Evolutionary conservation across 2,888 invertebrate species (phyloP).

Genomic region (Rhamnusium bicolor): DNA sequence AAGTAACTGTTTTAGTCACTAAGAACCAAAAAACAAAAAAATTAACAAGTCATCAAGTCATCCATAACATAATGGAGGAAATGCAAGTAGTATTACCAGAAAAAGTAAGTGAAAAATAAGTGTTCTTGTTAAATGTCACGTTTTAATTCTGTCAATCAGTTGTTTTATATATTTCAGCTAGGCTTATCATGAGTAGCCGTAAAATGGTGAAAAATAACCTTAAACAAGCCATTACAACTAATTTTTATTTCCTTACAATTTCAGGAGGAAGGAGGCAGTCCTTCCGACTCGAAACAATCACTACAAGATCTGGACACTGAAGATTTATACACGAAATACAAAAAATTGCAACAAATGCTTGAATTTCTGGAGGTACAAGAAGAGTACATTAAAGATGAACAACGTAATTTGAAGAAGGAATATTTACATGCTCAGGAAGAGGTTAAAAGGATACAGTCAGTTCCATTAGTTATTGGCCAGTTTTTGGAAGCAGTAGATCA

Average conservation of each 20-base stretch:
- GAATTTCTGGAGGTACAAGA: constrained; percentile 99
- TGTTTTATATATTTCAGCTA: constrained; percentile 2
- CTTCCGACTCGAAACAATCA: constrained; percentile 79
- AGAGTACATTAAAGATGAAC: constrained; percentile 99
- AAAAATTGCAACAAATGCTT: constrained; percentile 96
- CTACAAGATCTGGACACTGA: constrained; percentile 90
- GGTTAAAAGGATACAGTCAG: constrained; percentile 99
- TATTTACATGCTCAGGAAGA: constrained; percentile 98
- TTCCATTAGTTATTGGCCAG: constrained; percentile 98
- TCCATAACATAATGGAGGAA: constrained; percentile 89
- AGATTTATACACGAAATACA: constrained; percentile 96
- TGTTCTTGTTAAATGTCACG: constrained; percentile 28
- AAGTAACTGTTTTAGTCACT: too few relatives aligned
- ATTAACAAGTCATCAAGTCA: constrained; percentile 61
- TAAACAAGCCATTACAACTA: background rate
- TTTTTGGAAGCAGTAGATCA: constrained; percentile 99
- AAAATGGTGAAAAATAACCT: constrained; percentile 22
- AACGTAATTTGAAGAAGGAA: constrained; percentile 98
- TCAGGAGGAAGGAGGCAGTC: constrained; percentile 81
- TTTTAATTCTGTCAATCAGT: constrained; percentile 2
- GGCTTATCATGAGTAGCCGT: constrained; percentile 4
- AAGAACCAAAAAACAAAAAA: constrained; percentile 10
- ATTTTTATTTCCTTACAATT: constrained; percentile 31
- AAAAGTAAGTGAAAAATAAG: constrained; percentile 76
- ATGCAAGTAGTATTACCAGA: constrained; percentile 86